Base-by-base conservation (phyloP, 2,113 vertebrate species). In the Cryptoleucopteryx plumbea region DNA sequence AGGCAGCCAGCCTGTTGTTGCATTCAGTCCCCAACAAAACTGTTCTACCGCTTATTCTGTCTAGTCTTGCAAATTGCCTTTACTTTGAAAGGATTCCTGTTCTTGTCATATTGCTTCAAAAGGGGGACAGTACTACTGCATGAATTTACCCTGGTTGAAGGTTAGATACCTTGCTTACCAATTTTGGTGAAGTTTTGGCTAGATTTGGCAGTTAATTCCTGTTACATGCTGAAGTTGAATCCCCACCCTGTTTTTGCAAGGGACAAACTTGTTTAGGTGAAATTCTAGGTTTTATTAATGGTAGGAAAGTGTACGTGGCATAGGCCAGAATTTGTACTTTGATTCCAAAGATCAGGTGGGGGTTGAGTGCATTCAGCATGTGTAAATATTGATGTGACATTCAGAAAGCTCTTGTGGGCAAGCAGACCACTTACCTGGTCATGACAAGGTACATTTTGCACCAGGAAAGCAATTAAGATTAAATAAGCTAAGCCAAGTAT, bases 251-350 rank as follows among this genome's bases (percentile, higher is more conserved):
- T 65, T 87, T 95, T 72, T 78, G 20, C 22, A 74, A 77, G 26
- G 25, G 21, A 29, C 31, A 66, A 12, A 62, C 56, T 62, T 82
- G 27, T 42, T 82, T 62, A 56, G 23, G 25, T 71, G 52, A 85
- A 79, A 81, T 75, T 65, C 27, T 74, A 55, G 21, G 7, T 66
- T 70, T 88, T 93, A 62, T n/a, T 88, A 75, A 50, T 48, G 58
- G 53, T 31, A 50, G 53, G 12, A 62, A 78, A 56, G 20, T 13
- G 7, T 74, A 8, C 50, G n/a, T 94, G 25, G 26, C 27, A 11
- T 72, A 34, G 62, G n/a, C 52, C 48, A 88, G 88, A 84, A 80
- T 82, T 90, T 90, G 94, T 93, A 93, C 91, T 95, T 96, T 88
- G 77, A 62, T 94, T 96, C 79, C 90, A 92, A 82, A 95, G 79